A percentile compares a stretch with the other conserved stretches of the same genome.
These are phyloP conservation scores for Nymphalis polychloros DNA, from an alignment of 2,888 invertebrate genomes.

Conservation along the genomic window DNA sequence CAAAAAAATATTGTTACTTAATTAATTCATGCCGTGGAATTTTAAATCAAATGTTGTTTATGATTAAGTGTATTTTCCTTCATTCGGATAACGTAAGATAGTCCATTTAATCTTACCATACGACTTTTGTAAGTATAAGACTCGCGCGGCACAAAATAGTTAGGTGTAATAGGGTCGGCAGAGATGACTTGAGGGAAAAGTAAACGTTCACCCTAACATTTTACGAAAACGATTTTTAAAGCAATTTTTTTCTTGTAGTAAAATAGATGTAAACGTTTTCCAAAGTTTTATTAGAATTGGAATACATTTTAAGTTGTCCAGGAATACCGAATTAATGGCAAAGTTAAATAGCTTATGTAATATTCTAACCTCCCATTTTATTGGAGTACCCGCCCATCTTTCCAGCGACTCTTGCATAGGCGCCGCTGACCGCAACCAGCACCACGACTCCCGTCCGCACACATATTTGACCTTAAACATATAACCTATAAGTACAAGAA, in stretches of 20 bases:
- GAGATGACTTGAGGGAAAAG: conserved; percentile 9
- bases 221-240: conserved; percentile 5
- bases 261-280: too few relatives aligned
- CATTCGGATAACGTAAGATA: not conserved
- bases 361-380: conserved; percentile 85
- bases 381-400: conserved; percentile 90
- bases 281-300: too few relatives aligned
- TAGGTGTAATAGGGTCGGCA: conserved; percentile 2
- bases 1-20: conserved; percentile 31
- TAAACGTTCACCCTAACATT: conserved; percentile 5
- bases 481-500: conserved; percentile 6
- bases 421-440: conserved; percentile 73
- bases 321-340: too few relatives aligned
- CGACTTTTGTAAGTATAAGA: conserved; percentile 10
- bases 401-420: conserved; percentile 88
- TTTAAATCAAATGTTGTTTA: too few relatives aligned
- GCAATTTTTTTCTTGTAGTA: not conserved
- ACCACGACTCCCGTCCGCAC: conserved; percentile 61
- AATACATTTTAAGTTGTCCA: too few relatives aligned
- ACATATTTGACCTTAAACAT: conserved; percentile 52
- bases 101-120: conserved; percentile 10
- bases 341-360: not conserved
- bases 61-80: not conserved
- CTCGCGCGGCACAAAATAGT: not conserved
- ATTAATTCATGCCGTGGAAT: too few relatives aligned